Evolutionary conservation across 2,113 vertebrate genomes (phyloP), one percentile per base, ranked within the genome.

Genomic region (Sturnus vulgaris): DNA sequence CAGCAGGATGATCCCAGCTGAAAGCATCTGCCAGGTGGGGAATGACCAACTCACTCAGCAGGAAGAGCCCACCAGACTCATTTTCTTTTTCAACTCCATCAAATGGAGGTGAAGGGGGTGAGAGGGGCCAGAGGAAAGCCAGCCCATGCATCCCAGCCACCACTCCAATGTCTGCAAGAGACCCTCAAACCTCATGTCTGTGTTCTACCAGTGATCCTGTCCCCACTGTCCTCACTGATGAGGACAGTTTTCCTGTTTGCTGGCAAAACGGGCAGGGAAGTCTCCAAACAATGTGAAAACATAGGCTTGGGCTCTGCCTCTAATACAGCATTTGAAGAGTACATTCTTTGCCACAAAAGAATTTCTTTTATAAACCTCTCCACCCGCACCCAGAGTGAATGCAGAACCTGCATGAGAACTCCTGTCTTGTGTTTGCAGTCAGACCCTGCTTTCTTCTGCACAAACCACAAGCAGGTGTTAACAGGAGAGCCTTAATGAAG

Each of bases 41-140:
- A 83, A 49, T 8, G 46, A 61, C 12, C 42, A 49, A 8, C 15
- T 35, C 33, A 12, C 25, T 17, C 27, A 56, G 49, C 35, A 86
- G 52, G 4, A 66, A 5, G 21, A 56, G 24, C 28, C 52, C 61
- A 25, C 15, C 69, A 56, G 27, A 33, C 12, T 53, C 42, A 3
- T 27, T 2, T 8, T 6, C 35, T 47, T 42, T 35, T 21, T 35
- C 33, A 55, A 2, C n/a, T 53, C 19, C 33, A 21, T 14, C 40
- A 80, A 47, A 47, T 2, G 6, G 24, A 21, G 0, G 0, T 13
- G 28, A 60, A 61, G 17, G 24, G 15, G 21, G 11, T 30, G 9
- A 66, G 52, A 12, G 12, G 25, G 50, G 15, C 6, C 7, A 33
- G 19, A 80, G 31, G 21, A 70, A 33, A 14, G 4, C 5, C 44